Percentiles rank a stretch among this genome's conserved stretches.
Evolutionary conservation across 2,113 vertebrate species (phyloP).

Genomic region (Apistogramma diplotaenia): DNA sequence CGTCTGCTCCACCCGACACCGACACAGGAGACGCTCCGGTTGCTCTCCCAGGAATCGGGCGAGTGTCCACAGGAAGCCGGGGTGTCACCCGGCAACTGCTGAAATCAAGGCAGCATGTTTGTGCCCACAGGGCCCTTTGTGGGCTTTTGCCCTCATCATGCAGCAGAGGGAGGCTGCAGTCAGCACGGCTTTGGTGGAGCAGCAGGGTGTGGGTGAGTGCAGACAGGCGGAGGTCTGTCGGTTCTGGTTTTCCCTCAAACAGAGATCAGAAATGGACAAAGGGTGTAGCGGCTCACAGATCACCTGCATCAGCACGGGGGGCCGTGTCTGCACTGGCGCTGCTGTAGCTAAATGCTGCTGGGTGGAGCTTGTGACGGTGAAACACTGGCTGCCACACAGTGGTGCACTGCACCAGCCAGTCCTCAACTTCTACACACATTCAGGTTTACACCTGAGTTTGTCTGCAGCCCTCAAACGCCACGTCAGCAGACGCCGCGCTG

Average conservation of each 20-base stretch:
- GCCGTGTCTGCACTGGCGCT: too few relatives aligned
- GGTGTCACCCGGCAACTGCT: background rate
- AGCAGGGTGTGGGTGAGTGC: background rate
- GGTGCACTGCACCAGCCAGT: background rate
- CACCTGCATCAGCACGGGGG: accelerated
- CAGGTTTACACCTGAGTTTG: background rate
- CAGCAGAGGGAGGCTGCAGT: constrained; percentile 24
- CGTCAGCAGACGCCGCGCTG: too few relatives aligned
- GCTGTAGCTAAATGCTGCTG: background rate
- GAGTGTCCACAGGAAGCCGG: background rate
- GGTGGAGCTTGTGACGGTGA: background rate
- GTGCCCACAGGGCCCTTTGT: background rate
- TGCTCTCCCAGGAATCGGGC: background rate
- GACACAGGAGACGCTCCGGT: constrained; percentile 26
- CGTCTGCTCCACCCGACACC: background rate
- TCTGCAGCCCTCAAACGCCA: background rate
- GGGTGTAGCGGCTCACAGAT: background rate
- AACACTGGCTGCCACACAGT: background rate
- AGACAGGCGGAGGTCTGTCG: background rate
- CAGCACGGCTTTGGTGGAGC: constrained; percentile 47
- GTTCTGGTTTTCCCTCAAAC: constrained; percentile 7
- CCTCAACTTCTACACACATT: background rate
- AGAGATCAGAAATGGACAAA: background rate
- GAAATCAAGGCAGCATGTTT: background rate
- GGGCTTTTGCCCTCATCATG: constrained; percentile 49